These are phyloP conservation scores for Galendromus occidentalis DNA, from an alignment of 1,140 invertebrate genomes.

Conservation along the genomic window DNA sequence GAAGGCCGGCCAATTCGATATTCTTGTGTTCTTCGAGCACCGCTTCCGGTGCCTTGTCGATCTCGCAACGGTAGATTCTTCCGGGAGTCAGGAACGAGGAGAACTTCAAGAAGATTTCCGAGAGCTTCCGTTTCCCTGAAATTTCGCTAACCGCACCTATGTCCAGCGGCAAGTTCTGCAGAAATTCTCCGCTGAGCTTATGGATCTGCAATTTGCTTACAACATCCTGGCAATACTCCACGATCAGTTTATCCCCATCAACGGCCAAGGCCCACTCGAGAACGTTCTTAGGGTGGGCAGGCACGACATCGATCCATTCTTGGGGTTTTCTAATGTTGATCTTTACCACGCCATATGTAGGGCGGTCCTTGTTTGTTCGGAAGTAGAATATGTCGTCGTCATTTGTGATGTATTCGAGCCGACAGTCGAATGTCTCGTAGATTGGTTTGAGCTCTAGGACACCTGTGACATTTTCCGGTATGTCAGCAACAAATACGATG, in stretches of 20 bases:
- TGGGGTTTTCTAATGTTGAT: conserved; percentile 59
- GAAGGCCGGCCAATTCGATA: background rate
- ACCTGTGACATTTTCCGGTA: conserved; percentile 38
- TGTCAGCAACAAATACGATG: conserved; percentile 56
- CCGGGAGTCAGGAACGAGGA: conserved; percentile 79
- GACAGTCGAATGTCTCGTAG: conserved; percentile 72
- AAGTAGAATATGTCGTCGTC: conserved; percentile 60
- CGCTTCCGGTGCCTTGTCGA: background rate
- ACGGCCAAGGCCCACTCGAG: conserved; percentile 68
- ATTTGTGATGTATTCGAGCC: conserved; percentile 89
- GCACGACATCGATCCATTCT: conserved; percentile 55
- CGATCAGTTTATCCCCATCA: conserved; percentile 61
- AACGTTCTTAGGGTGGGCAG: conserved; percentile 66
- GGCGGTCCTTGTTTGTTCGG: conserved; percentile 78
- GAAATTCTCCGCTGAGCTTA: conserved; percentile 47
- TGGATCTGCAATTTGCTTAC: conserved; percentile 62
- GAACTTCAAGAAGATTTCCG: conserved; percentile 82
- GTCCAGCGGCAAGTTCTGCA: conserved; percentile 53
- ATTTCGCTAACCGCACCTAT: conserved; percentile 66
- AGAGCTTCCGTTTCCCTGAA: conserved; percentile 60
- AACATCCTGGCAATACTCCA: conserved; percentile 84
- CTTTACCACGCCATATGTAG: conserved; percentile 66
- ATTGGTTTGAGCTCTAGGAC: conserved; percentile 48
- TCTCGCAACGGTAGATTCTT: conserved; percentile 63
- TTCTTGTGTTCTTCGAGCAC: background rate